Percentiles rank a stretch among this genome's conserved stretches.
Conservation (phyloP, 1,140 invertebrate genomes). For the Metaphire vulgaris region DNA sequence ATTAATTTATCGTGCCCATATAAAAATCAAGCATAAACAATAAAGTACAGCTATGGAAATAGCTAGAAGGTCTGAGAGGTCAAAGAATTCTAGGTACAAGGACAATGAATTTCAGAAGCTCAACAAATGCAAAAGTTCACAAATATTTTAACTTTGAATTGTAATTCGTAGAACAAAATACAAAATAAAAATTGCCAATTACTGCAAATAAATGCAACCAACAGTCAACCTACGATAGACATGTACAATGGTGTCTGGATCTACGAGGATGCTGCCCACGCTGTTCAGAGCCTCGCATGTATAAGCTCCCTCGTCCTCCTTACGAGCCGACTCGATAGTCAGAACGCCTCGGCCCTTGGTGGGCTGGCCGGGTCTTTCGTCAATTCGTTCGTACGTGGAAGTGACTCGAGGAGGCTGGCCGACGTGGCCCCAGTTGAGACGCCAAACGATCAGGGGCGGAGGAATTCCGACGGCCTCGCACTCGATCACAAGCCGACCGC, state of each 20-base stretch:
- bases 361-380: neutral
- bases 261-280: conserved; percentile 73
- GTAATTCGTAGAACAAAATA: too few species aligned
- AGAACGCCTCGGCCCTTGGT: conserved; percentile 69
- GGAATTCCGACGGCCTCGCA: conserved; percentile 85
- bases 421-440: conserved; percentile 93
- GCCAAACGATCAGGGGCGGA: conserved; percentile 84
- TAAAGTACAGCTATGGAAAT: too few species aligned
- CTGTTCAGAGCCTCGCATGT: conserved; percentile 94
- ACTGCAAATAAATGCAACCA: too few species aligned
- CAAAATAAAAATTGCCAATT: too few species aligned
- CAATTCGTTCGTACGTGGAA: neutral
- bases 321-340: conserved; percentile 66
- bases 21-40: too few species aligned
- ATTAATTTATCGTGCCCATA: too few species aligned
- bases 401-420: conserved; percentile 69
- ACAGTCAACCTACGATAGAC: conserved; percentile 58
- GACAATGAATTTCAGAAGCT: too few species aligned
- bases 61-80: too few species aligned
- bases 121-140: too few species aligned
- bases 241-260: conserved; percentile 80
- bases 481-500: conserved; percentile 67
- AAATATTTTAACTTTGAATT: too few species aligned
- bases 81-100: too few species aligned
- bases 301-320: conserved; percentile 82